Conservation (phyloP, 23 tunicate genomes). For the Ciona savignyi region DNA sequence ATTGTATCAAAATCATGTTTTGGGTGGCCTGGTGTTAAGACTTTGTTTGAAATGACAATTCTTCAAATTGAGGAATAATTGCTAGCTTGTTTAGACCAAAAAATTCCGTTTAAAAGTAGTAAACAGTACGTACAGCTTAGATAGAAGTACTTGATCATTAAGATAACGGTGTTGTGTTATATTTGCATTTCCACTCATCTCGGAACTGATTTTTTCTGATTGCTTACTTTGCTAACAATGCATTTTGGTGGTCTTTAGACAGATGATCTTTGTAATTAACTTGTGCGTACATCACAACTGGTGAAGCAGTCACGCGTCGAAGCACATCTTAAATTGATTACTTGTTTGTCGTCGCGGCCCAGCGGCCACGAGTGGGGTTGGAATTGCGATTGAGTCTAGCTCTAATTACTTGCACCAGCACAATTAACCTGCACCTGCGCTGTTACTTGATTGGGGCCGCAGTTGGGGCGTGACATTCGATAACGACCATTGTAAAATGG, state of each 20-base stretch:
- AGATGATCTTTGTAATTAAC: background rate
- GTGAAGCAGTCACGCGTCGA: background rate
- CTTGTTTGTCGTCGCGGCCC: background rate
- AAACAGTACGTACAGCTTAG: no score
- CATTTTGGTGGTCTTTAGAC: background rate
- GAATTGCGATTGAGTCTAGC: background rate
- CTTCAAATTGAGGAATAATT: no score
- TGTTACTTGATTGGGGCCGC: slow-evolving; percentile 1
- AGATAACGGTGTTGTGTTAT: background rate
- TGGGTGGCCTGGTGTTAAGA: no score
- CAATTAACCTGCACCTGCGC: background rate
- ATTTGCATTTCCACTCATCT: background rate
- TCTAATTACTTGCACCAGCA: background rate
- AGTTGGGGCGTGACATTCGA: no score
- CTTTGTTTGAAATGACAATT: no score
- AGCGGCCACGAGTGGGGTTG: background rate
- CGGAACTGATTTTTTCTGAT: background rate
- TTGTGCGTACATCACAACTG: background rate
- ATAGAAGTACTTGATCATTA: background rate
- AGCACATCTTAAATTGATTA: background rate
- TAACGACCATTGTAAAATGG: no score
- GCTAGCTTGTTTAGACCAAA: no score
- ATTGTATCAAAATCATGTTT: no score
- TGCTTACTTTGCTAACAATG: background rate
- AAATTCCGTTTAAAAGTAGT: no score